Percentiles rank a stretch among this genome's conserved stretches.
Evolutionary conservation across 2,113 vertebrate species (phyloP).

Genomic region (Apus apus): DNA sequence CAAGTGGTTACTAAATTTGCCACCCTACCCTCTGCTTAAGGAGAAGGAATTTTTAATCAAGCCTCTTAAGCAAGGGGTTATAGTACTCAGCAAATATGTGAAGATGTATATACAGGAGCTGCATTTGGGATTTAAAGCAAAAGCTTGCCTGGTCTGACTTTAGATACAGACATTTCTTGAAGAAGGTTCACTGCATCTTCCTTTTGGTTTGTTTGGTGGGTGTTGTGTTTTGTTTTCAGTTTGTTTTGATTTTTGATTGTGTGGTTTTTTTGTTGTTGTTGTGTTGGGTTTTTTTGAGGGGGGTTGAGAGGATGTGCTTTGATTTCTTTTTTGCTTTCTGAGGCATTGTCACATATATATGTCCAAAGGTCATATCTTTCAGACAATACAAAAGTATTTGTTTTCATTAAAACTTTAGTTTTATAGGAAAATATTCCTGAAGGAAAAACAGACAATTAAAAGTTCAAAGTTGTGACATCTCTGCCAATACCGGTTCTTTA

Average conservation of each 20-base stretch:
- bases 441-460: neutral
- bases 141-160: neutral
- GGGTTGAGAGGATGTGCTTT: no score
- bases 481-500: neutral
- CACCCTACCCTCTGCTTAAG: neutral
- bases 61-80: neutral
- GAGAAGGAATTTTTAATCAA: neutral
- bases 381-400: neutral
- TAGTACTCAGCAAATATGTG: neutral
- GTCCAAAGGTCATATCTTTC: neutral
- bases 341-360: neutral
- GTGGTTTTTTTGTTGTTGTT: neutral
- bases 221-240: no score
- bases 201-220: neutral
- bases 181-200: neutral
- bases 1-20: neutral
- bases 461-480: neutral
- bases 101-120: neutral
- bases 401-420: neutral
- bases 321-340: neutral
- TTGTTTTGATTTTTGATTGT: no score
- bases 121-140: neutral
- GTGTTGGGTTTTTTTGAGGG: no score
- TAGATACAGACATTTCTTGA: neutral
- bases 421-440: neutral